These are phyloP conservation scores for Plumapathes pennacea DNA, from an alignment of 92 coral and sea anemone species.

Conservation along the genomic window DNA sequence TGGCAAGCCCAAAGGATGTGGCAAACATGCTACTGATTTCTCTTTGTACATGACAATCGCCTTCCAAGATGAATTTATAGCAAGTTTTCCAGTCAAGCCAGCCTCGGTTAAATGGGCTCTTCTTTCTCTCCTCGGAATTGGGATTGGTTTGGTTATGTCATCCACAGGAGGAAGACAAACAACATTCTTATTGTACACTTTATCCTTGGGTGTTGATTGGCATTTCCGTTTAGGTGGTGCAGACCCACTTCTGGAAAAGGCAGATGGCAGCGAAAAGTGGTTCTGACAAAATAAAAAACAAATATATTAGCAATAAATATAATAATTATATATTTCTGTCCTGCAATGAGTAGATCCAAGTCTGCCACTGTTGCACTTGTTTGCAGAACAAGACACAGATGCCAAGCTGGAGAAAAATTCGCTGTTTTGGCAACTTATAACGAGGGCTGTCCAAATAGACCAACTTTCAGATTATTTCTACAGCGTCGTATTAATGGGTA, in stretches of 20 bases:
- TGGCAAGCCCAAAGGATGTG: slow-evolving; percentile 16
- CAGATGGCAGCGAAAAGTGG: slow-evolving; percentile 6
- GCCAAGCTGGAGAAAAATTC: no score
- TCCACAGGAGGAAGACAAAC: slow-evolving; percentile 27
- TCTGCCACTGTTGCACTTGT: no score
- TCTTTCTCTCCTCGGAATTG: slow-evolving; percentile 21
- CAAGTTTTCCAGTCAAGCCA: slow-evolving; percentile 34
- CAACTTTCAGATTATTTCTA: no score
- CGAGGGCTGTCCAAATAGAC: no score
- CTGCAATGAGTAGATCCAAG: no score
- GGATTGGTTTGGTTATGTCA: slow-evolving; percentile 1
- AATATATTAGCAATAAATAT: no score
- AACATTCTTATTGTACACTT: slow-evolving; percentile 5
- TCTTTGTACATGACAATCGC: slow-evolving; percentile 19
- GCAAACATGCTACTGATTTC: slow-evolving; percentile 39
- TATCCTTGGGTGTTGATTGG: neutral
- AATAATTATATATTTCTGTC: no score
- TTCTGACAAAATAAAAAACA: neutral
- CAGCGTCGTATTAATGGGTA: no score
- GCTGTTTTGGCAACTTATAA: no score
- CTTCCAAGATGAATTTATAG: slow-evolving; percentile 27
- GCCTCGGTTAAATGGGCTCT: slow-evolving; percentile 20
- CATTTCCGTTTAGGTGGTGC: slow-evolving; percentile 1
- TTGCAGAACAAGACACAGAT: no score
- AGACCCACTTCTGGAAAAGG: neutral